Conservation (phyloP, 2,888 invertebrate genomes). For the Tuta absoluta region DNA sequence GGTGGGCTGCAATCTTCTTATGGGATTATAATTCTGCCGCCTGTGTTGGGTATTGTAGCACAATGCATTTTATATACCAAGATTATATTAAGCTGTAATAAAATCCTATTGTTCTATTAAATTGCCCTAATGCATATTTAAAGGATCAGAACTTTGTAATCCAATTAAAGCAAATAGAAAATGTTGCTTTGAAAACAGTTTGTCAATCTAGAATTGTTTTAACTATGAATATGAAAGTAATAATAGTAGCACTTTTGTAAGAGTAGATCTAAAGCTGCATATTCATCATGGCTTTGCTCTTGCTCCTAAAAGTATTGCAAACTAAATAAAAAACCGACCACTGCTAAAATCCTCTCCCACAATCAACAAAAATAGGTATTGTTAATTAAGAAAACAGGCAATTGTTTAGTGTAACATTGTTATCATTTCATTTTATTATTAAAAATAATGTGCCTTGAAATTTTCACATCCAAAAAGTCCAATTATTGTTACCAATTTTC, state of each 20-base stretch:
- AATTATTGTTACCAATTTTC: conserved; percentile 27
- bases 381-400: conserved; percentile 31
- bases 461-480: conserved; percentile 64
- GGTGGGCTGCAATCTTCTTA: conserved; percentile 33
- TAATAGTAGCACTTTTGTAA: not conserved
- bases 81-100: conserved; percentile 35
- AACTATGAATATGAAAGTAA: not conserved
- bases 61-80: conserved; percentile 58
- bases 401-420: conserved; percentile 24
- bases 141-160: not conserved
- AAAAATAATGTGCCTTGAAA: conserved; percentile 68
- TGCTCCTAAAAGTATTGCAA: not conserved
- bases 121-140: not conserved
- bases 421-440: conserved; percentile 44
- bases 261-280: conserved; percentile 2
- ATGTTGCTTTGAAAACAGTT: not conserved
- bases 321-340: not conserved
- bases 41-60: not conserved
- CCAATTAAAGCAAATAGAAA: not conserved
- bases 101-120: conserved; percentile 28
- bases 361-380: not conserved
- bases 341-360: conserved; percentile 1
- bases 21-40: conserved; percentile 16
- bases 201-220: not conserved
- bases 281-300: not conserved